phyloP scores from a whole-genome alignment of 2,888 invertebrate genomes.

The Drosophila neonasuta region DNA sequence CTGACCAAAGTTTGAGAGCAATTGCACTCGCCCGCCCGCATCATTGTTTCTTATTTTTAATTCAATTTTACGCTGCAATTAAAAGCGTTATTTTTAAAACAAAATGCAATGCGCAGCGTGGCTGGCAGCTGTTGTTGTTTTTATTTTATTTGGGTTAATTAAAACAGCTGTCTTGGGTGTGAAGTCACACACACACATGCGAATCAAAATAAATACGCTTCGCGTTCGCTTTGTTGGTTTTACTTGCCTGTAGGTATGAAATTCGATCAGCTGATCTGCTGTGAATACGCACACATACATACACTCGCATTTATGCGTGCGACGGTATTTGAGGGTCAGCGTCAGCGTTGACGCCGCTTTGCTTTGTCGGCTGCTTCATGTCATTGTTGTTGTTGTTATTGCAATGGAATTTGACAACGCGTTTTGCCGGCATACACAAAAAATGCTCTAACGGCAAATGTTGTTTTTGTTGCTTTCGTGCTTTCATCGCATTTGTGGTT shows the following conservation, averaged over 20 bases:
- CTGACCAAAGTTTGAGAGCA: conserved; percentile 32
- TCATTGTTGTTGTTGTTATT: conserved; percentile 27
- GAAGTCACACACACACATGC: conserved; percentile 33
- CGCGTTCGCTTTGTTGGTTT: conserved; percentile 19
- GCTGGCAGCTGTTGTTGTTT: conserved; percentile 19
- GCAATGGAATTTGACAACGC: conserved; percentile 43
- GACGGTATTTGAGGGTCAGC: conserved; percentile 67
- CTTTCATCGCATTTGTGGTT: conserved; percentile 35
- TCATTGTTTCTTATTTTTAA: conserved; percentile 16
- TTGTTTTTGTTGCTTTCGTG: conserved; percentile 38
- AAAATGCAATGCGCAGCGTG: conserved; percentile 28
- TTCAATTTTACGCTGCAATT: conserved; percentile 34
- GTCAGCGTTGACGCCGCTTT: conserved; percentile 41
- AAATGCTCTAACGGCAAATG: conserved; percentile 23
- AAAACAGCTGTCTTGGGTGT: conserved; percentile 69
- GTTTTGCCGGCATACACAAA: conserved; percentile 41
- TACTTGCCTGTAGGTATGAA: conserved; percentile 55
- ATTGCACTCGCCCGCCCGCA: conserved; percentile 28
- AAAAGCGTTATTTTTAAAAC: conserved; percentile 37
- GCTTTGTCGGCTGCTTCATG: conserved; percentile 2
- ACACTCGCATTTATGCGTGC: conserved; percentile 13
- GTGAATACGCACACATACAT: neutral
- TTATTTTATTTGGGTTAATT: conserved; percentile 69
- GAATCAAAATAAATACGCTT: conserved; percentile 48
- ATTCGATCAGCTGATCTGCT: conserved; percentile 70